A percentile compares a stretch with the other conserved stretches of the same genome.
Evolutionary conservation across 2,888 invertebrate species (phyloP).

Genomic region (Leucophora obtusa): DNA sequence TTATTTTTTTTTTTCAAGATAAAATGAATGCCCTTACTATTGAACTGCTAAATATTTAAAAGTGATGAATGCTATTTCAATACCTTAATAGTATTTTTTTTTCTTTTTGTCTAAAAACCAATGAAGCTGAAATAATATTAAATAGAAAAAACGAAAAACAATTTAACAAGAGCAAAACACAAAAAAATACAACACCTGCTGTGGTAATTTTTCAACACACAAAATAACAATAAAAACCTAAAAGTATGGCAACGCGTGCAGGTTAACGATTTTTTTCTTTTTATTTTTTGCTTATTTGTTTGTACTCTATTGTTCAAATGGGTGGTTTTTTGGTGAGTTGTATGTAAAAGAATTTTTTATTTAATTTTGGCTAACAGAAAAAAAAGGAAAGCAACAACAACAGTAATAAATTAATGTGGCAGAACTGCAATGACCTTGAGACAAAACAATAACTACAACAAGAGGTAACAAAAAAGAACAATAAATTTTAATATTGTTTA

Average conservation of each 20-base stretch:
- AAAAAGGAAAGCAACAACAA: slow-evolving; percentile 41
- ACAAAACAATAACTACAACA: slow-evolving; percentile 28
- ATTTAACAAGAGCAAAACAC: slow-evolving; percentile 15
- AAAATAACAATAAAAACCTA: background rate
- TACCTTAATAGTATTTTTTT: slow-evolving; percentile 15
- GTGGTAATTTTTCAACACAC: slow-evolving; percentile 18
- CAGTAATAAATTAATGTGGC: slow-evolving; percentile 53
- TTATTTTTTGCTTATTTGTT: slow-evolving; percentile 33
- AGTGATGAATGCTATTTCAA: slow-evolving; percentile 44
- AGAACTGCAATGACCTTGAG: slow-evolving; percentile 60
- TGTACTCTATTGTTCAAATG: slow-evolving; percentile 50
- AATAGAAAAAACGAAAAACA: slow-evolving; percentile 12
- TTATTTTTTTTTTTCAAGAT: too few relatives aligned
- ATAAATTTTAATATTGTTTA: slow-evolving; percentile 4
- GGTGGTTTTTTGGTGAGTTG: slow-evolving; percentile 41
- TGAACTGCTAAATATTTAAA: background rate
- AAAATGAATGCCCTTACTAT: background rate
- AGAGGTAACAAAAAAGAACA: background rate
- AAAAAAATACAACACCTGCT: slow-evolving; percentile 56
- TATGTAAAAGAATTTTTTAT: slow-evolving; percentile 4
- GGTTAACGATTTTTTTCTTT: slow-evolving; percentile 18
- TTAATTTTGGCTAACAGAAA: slow-evolving; percentile 28
- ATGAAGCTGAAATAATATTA: slow-evolving; percentile 47
- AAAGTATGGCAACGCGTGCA: slow-evolving; percentile 34
- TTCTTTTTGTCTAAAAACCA: slow-evolving; percentile 17